Base-by-base conservation (phyloP, 2,113 vertebrate genomes). In the Lampris megalopsis region DNA sequence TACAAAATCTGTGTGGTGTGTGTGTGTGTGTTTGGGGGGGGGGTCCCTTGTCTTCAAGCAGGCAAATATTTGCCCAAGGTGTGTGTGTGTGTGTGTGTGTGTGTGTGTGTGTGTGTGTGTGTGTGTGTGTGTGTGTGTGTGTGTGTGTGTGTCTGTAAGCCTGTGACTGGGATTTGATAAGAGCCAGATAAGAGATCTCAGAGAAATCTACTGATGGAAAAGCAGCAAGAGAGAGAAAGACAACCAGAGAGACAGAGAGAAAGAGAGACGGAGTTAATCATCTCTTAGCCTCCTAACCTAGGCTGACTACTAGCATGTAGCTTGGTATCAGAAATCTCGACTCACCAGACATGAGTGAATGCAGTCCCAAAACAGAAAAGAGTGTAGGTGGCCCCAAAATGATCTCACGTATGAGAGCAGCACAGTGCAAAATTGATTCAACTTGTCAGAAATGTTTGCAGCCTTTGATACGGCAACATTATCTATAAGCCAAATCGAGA, bases 21-120 rank as follows among this genome's bases (percentile, higher is more conserved):
- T 35, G 65, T 57, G 38, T 41, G 57, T 73, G 43, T 70, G 10
- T 53, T 42, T 53, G 62, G 63, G 77, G 66, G 52, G 59, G 40
- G 38, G 63, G 82, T 86, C 79, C 86, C 80, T 49, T 66, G 68
- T 82, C 79, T 87, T 78, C 84, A 87, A 68, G 88, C 73, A 78
- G 81, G 71, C 88, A 90, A 91, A 91, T 93, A 91, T 93, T 91
- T 93, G 85, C 68, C 81, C 68, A 92, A 90, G 89, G 91, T 86
- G 88, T 87, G 84, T 79, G 76, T 79, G 75, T 89, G 71, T 86
- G 81, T 75, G 41, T 75, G 81, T 75, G 70, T 65, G 67, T 83
- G 70, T 61, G 68, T 75, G n/a, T n/a, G n/a, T n/a, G n/a, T n/a
- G 40, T 43, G 71, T 50, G 47, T 47, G 47, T 50, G 68, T 59